Evolutionary conservation across 2,888 invertebrate genomes (phyloP).

Genomic region (Tetragonula carbonaria): DNA sequence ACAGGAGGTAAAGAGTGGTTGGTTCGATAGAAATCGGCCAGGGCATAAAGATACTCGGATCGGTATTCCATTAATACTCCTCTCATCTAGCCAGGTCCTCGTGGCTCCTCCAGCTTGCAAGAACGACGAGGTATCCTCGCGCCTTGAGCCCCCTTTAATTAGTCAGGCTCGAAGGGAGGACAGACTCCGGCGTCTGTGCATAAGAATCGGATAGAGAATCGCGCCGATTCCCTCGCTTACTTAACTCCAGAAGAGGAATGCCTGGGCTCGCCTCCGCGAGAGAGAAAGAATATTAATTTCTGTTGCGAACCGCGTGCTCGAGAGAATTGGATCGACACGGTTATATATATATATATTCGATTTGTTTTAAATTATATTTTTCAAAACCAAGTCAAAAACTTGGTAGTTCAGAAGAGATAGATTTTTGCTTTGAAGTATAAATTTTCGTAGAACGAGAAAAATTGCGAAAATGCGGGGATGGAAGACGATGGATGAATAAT

Average conservation of each 20-base stretch:
- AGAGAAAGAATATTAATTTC: slow-evolving; percentile 68
- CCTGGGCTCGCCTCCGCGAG: slow-evolving; percentile 65
- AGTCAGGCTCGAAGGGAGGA: slow-evolving; percentile 66
- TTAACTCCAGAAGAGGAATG: slow-evolving; percentile 68
- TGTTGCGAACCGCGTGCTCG: slow-evolving; percentile 58
- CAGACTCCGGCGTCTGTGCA: slow-evolving; percentile 60
- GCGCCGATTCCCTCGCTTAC: slow-evolving; percentile 68
- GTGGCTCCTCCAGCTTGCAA: slow-evolving; percentile 42
- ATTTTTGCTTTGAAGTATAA: too few relatives aligned
- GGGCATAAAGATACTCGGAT: slow-evolving; percentile 44
- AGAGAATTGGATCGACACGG: slow-evolving; percentile 71
- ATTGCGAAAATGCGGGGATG: too few relatives aligned
- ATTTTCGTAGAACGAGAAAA: too few relatives aligned
- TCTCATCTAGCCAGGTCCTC: not conserved
- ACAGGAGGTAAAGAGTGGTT: not conserved
- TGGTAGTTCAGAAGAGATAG: too few relatives aligned
- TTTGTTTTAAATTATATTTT: too few relatives aligned
- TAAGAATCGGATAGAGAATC: slow-evolving; percentile 70
- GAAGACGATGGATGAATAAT: too few relatives aligned
- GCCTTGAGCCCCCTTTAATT: slow-evolving; percentile 70
- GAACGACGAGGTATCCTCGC: slow-evolving; percentile 52
- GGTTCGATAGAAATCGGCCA: slow-evolving; percentile 43
- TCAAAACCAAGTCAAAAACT: too few relatives aligned
- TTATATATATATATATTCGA: not conserved
- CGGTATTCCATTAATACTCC: slow-evolving; percentile 64